Base-by-base conservation (phyloP, 2,113 vertebrate species). In the Nanorana parkeri region DNA sequence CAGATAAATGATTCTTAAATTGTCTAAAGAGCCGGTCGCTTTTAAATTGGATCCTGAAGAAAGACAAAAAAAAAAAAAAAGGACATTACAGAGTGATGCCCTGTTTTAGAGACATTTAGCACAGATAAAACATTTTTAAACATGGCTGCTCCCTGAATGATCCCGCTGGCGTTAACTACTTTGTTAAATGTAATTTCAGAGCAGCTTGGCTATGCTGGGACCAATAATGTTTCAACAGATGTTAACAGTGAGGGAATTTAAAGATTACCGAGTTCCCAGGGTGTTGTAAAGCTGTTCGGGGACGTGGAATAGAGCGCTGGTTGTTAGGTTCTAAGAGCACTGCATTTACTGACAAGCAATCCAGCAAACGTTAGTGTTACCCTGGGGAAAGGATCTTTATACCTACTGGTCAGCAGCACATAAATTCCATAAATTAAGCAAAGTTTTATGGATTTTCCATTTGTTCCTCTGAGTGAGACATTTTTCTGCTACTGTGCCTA, bases 191-290 rank as follows among this genome's bases (percentile, higher is more conserved):
- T 88, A 90, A 93, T 93, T 94, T 94, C 92, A 89, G 91, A 93
- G 92, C 93, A 91, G 92, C 91, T 90, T 92, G 93, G 91, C 92
- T 89, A 92, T 95, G 92, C 89, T 89, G 97, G 96, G 97, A 96
- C 94, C 94, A 93, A 95, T 99, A 97, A 99, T 91, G 94, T 93
- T 93, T 90, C 94, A 96, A 94, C 96, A 98, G 97, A 97, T 98
- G 96, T 96, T 96, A 96, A 95, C 97, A 96, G 95, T 95, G 96
- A 94, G 93, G 94, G 94, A 89, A 94, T 97, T 97, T 96, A 96
- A 97, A 96, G 95, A 97, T 96, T 95, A 93, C 94, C 89, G 94
- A 91, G 92, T 93, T 96, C 93, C 95, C 93, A 89, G 94, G 93
- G 94, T 92, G 94, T 89, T 94, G 93, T 98, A 97, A 99, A 97